Evolutionary conservation across 1,140 invertebrate species (phyloP).

Genomic region (Hyles vespertilio): DNA sequence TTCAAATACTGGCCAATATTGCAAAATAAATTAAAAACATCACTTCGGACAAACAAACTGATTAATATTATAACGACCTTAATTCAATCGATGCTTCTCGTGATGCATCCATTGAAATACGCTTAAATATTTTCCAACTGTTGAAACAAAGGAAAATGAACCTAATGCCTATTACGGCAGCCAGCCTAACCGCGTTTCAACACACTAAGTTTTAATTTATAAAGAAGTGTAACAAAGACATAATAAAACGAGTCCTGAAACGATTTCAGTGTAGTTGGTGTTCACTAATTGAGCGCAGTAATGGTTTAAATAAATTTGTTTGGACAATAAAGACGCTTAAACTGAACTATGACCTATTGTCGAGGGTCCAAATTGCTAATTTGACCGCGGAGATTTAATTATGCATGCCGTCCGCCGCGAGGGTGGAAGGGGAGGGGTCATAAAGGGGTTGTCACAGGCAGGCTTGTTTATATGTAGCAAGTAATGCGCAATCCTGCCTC

Average conservation of each 20-base stretch:
- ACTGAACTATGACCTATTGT: slow-evolving; percentile 68
- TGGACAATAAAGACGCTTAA: slow-evolving; percentile 64
- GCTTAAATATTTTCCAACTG: no score
- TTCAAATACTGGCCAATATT: not conserved
- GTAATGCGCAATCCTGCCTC: slow-evolving; percentile 56
- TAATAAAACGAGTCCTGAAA: slow-evolving; percentile 27
- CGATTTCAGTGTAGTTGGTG: slow-evolving; percentile 21
- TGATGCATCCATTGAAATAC: no score
- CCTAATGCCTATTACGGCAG: no score
- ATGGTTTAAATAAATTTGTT: slow-evolving; percentile 50
- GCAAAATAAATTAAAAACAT: not conserved
- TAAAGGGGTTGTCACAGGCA: slow-evolving; percentile 64
- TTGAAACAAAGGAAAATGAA: no score
- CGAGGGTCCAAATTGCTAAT: slow-evolving; percentile 68
- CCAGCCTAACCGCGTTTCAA: no score
- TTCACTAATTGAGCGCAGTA: slow-evolving; percentile 23
- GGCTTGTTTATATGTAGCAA: slow-evolving; percentile 71
- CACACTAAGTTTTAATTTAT: no score
- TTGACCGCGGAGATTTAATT: slow-evolving; percentile 73
- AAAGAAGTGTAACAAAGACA: slow-evolving; percentile 6
- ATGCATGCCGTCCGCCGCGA: slow-evolving; percentile 59
- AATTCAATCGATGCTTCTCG: no score
- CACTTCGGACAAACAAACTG: not conserved
- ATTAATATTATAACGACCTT: no score
- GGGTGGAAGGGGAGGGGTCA: slow-evolving; percentile 46